Base-by-base conservation (phyloP, 2,888 invertebrate genomes). In the Strigamia maritima region DNA sequence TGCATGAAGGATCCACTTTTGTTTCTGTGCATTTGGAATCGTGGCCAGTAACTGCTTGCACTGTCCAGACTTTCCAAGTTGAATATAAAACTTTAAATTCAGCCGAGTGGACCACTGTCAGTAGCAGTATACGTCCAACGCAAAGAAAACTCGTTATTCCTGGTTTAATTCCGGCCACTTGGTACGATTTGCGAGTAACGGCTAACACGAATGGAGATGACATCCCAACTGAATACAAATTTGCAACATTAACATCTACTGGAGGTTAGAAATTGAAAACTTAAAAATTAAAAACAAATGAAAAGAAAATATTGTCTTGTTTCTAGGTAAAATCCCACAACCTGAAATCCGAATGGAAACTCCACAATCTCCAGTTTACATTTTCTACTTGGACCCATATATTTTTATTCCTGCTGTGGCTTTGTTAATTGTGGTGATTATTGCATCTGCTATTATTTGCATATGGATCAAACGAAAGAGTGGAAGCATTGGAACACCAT, bases 181-280 rank as follows among this genome's bases (percentile, higher is more conserved):
- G 80, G 80, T 80, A 75, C 75, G 75, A 31, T 28, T 75, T 80
- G n/a, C 79, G 80, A 6, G 75, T 80, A 54, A 78, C 78, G 4
- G 80, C 80, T 26, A 35, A 75, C 24, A 79, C 78, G 31, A 78
- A 77, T 35, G 80, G 77, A 24, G 79, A 75, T 60, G 38, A 60
- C n/a, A 28, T 77, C 0, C 75, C 70, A 19, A 79, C 78, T 10
- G 76, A 79, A 31, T 78, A 54, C 28, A 75, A 79, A 54, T 79
- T 80, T 49, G 79, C 78, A n/a, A 80, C 80, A 6, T 60, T 75
- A 12, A 80, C 80, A 22, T 35, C 19, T n/a, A 76, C 22, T 60
- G 80, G 80, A 65, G 80, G 80, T 80, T 10, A 28, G 2, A 26
- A 35, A 7, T 26, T 70, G 1, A n/a, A 70, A 70, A 70, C 4